Base-by-base conservation (phyloP, 1,140 invertebrate genomes). In the Druon quercuslanigerum region DNA sequence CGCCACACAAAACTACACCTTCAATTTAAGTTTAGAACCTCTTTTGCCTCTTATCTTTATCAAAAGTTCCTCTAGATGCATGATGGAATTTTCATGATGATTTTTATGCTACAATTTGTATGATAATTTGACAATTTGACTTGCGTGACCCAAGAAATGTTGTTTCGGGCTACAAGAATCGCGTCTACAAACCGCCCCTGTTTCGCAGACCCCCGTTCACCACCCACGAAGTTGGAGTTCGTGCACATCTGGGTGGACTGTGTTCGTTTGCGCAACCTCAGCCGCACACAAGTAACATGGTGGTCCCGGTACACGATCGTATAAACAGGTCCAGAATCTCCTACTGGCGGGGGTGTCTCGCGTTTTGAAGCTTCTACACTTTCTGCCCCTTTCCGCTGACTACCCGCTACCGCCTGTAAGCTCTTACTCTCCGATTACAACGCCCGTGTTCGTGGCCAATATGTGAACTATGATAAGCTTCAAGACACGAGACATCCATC, bases 241-340 rank as follows among this genome's bases (percentile, higher is more conserved):
- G 79, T 83, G 74, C 71, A 78, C 74, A 71, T 75, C 56, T 75
- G 74, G 78, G 74, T 40, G 74, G 74, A 57, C 74, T 78, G 57
- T 52, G 79, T 79, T 74, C 74, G 73, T 83, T 85, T 83, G 86
- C 86, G 87, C 86, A 85, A 85, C 82, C 84, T 81, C 83, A 84
- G 77, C 78, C 74, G 78, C 78, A 78, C 71, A 60, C 73, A 73
- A 79, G 84, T 79, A 82, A 80, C 54, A 83, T 85, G 83, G 83
- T 82, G 80, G 80, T 74, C 75, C 80, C 82, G 80, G 83, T 81
- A 74, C 40, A 46, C 40, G 40, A 9, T 46, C 40, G 40, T 46
- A 46, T 11, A 46, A 46, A 46, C 40, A 46, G 40, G 40, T 46
- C 40, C 40, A 46, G 40, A 46, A 46, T 46, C 40, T 46, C 40